A percentile compares a stretch with the other conserved stretches of the same genome.
phyloP scores from a whole-genome alignment of 2,797 vertebrate genomes.

The Silurus lanzhouensis region DNA sequence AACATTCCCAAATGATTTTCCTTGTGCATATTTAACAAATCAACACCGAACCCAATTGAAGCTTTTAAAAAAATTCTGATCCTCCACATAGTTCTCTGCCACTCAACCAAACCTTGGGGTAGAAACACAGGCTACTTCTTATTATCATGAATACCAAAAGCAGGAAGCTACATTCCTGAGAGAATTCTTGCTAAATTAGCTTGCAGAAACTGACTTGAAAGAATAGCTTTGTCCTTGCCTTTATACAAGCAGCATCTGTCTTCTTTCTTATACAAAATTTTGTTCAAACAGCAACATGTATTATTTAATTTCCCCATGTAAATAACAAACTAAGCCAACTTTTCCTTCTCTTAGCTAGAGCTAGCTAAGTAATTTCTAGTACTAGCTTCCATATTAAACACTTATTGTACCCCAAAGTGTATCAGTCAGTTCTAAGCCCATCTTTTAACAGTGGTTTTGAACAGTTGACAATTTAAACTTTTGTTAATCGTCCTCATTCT shows the following conservation, averaged over 20 bases:
- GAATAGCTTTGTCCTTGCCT: not conserved
- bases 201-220: not conserved
- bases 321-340: too few species aligned
- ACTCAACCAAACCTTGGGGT: conserved; percentile 16
- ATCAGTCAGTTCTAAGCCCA: not conserved
- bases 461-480: too few species aligned
- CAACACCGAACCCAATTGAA: not conserved
- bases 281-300: not conserved
- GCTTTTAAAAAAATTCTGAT: not conserved
- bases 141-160: not conserved
- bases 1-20: not conserved
- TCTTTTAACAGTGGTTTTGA: not conserved
- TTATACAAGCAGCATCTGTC: not conserved
- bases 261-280: not conserved
- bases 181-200: not conserved
- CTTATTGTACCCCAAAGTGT: not conserved
- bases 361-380: not conserved
- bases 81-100: conserved; percentile 16
- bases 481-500: not conserved
- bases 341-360: too few species aligned
- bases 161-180: not conserved
- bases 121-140: conserved; percentile 17
- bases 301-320: not conserved
- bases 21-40: not conserved
- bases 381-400: not conserved